Evolutionary conservation across 2,797 vertebrate species (phyloP), one percentile per base, ranked within the genome.

Genomic region (Avahi laniger): DNA sequence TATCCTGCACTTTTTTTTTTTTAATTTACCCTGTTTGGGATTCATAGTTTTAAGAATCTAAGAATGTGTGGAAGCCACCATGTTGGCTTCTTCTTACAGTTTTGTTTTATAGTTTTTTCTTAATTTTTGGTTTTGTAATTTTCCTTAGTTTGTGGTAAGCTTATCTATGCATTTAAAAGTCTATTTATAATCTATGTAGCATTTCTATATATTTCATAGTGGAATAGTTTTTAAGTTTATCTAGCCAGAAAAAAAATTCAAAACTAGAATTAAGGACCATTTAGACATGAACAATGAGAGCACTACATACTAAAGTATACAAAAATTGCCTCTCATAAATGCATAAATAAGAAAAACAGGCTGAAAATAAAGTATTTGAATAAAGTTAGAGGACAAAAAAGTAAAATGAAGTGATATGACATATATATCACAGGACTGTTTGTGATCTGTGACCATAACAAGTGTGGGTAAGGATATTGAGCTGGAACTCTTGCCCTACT

Each of bases 181-280:
- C 41, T 54, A 1, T 35, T 48, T 87, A 78, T 46, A 87, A 65
- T 72, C 84, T 92, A 75, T 24, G 46, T 63, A 35, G 38, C 24
- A 72, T 91, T 87, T 96, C 33, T 50, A 14, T 50, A 3, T 83
- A 72, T 69, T 82, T 94, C 65, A 7, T 69, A 73, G 30, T 83
- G 14, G 72, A 18, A 12, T 5, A 22, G 4, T 48, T 82, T 89
- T 93, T 43, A 54, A 70, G 28, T 89, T 86, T 85, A 78, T 70
- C n/a, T 90, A 87, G n/a, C 30, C 67, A 92, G n/a, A 82, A 94
- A 79, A 26, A 48, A 28, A 93, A 43, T 28, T 83, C 38, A 92
- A 89, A 81, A 30, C 5, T 95, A 28, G 33, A 79, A 82, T 65
- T 72, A 70, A n/a, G 20, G 22, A 43, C 52, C 84, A 59, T 59